Evolutionary conservation across 2,797 vertebrate genomes (phyloP).

Genomic region (Enteromius paludinosus): DNA sequence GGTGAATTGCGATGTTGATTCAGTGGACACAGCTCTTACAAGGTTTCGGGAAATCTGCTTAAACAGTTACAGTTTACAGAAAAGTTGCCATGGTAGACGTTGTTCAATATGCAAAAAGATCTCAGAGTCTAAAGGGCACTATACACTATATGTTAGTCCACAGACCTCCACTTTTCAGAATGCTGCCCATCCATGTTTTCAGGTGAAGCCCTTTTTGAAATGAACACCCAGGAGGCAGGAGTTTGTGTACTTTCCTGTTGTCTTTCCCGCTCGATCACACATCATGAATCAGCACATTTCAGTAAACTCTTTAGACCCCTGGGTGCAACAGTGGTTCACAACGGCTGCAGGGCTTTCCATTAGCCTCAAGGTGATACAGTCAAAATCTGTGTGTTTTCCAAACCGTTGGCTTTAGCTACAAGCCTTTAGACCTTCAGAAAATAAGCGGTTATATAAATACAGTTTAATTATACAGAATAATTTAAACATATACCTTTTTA

Average conservation of each 20-base stretch:
- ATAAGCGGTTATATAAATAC: not conserved
- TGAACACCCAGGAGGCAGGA: not conserved
- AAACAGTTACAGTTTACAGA: constrained; percentile 22
- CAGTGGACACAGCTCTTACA: constrained; percentile 13
- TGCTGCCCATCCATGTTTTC: not conserved
- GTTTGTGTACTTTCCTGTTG: constrained; percentile 18
- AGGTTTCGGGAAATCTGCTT: constrained; percentile 15
- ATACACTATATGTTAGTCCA: not conserved
- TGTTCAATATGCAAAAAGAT: not conserved
- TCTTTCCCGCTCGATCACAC: constrained; percentile 19
- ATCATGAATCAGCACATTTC: constrained; percentile 42
- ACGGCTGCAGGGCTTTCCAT: constrained; percentile 15
- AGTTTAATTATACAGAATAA: not conserved
- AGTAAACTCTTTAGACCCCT: constrained; percentile 10
- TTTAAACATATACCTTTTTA: not conserved
- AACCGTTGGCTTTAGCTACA: not conserved
- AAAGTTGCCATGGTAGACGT: not conserved
- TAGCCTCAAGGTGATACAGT: constrained; percentile 14
- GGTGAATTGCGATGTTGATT: constrained; percentile 18
- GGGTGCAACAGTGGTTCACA: not conserved
- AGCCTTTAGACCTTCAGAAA: not conserved
- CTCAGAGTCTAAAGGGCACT: not conserved
- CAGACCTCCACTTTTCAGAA: not conserved
- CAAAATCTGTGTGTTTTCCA: not conserved
- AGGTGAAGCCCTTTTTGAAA: not conserved